A percentile compares a stretch with the other conserved stretches of the same genome.
Evolutionary conservation across 2,888 invertebrate species (phyloP).

Genomic region (Ochropacha duplaris): DNA sequence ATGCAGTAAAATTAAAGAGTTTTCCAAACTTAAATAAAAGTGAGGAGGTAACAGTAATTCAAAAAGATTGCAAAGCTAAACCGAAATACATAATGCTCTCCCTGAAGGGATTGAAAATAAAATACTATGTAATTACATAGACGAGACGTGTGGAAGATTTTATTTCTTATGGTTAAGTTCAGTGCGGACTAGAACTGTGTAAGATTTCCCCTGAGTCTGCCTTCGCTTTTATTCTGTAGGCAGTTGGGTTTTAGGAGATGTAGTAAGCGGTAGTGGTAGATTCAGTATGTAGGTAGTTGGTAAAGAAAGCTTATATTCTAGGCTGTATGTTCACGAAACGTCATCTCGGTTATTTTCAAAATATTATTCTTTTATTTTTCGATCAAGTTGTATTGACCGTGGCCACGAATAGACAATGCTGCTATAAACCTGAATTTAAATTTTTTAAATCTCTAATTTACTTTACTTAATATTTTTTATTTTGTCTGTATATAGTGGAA

Average conservation of each 20-base stretch:
- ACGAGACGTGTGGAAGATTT: constrained; percentile 17
- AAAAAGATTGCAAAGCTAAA: background rate
- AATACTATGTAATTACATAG: constrained; percentile 27
- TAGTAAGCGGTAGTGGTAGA: background rate
- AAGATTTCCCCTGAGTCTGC: constrained; percentile 35
- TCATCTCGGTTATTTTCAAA: too few species aligned
- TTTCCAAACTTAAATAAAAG: background rate
- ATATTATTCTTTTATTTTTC: too few species aligned
- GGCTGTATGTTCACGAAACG: too few species aligned
- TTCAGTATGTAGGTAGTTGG: background rate
- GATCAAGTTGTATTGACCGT: too few species aligned
- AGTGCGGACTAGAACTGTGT: constrained; percentile 26
- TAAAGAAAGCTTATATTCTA: background rate
- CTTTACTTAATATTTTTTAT: too few species aligned
- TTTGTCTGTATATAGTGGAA: background rate
- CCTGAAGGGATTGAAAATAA: constrained; percentile 17
- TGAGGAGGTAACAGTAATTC: background rate
- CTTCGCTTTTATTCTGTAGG: constrained; percentile 5
- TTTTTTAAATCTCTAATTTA: too few species aligned
- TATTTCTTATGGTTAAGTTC: constrained; percentile 33
- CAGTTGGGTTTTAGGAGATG: background rate
- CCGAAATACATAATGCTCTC: constrained; percentile 2
- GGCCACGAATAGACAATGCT: too few species aligned
- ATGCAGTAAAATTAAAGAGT: background rate
- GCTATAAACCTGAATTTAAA: too few species aligned